A percentile compares a stretch with the other conserved stretches of the same genome.
These are phyloP conservation scores for Neocrepidodera transversa DNA, from an alignment of 2,888 invertebrate genomes.

Conservation along the genomic window DNA sequence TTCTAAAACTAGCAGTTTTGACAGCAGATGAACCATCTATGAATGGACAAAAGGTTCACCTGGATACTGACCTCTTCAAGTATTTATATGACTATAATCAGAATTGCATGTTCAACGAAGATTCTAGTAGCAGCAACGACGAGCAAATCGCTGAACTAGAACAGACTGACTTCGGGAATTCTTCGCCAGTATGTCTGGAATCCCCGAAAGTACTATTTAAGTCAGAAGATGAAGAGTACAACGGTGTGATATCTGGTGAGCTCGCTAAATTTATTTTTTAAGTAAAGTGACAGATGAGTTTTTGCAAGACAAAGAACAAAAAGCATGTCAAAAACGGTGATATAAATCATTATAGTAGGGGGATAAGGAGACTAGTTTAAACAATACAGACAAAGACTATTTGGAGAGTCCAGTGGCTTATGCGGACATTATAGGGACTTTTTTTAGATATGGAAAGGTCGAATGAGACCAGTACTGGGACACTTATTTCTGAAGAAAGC, in stretches of 20 bases:
- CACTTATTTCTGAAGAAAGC: conserved; percentile 60
- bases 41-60: conserved; percentile 25
- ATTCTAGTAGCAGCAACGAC: conserved; percentile 36
- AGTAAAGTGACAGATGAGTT: conserved; percentile 24
- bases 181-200: conserved; percentile 23
- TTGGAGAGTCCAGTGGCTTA: conserved; percentile 31
- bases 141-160: conserved; percentile 48
- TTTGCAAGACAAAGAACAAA: conserved; percentile 11
- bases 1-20: conserved; percentile 62
- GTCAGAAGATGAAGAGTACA: conserved; percentile 37
- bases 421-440: conserved; percentile 49
- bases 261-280: conserved; percentile 34
- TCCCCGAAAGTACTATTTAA: conserved; percentile 32
- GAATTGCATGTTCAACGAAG: conserved; percentile 54
- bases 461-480: conserved; percentile 65
- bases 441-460: conserved; percentile 51
- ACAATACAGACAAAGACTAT: conserved; percentile 32
- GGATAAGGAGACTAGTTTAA: conserved; percentile 14
- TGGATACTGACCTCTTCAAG: conserved; percentile 39
- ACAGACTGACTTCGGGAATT: conserved; percentile 33
- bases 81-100: conserved; percentile 51
- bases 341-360: conserved; percentile 22
- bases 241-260: conserved; percentile 48
- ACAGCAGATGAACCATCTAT: conserved; percentile 16
- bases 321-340: conserved; percentile 33